These are phyloP conservation scores for Autographa pulchrina DNA, from an alignment of 2,888 invertebrate species.

Conservation along the genomic window DNA sequence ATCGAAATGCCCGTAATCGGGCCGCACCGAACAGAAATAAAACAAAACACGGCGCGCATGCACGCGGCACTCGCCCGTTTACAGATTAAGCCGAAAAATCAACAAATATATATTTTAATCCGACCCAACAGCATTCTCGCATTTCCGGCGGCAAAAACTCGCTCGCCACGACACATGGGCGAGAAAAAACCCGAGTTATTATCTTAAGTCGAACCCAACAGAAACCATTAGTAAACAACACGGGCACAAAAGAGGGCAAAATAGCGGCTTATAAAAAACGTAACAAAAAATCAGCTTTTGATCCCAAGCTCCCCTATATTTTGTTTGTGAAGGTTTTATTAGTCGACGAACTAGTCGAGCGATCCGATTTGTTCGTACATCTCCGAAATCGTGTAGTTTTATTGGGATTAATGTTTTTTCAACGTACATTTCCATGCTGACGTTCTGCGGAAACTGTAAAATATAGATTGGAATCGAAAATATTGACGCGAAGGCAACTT, in stretches of 20 bases:
- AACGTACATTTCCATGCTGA: slow-evolving; percentile 34
- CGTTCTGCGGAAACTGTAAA: slow-evolving; percentile 21
- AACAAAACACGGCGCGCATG: slow-evolving; percentile 68
- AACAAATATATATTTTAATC: slow-evolving; percentile 87
- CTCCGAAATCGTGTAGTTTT: slow-evolving; percentile 55
- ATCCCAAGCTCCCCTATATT: slow-evolving; percentile 84
- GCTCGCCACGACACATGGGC: slow-evolving; percentile 82
- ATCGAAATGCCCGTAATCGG: slow-evolving; percentile 70
- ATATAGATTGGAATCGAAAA: not conserved
- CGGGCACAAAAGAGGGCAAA: slow-evolving; percentile 88
- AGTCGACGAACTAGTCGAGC: slow-evolving; percentile 81
- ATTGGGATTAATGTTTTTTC: slow-evolving; percentile 52
- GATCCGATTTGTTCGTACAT: slow-evolving; percentile 69
- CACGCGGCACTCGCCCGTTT: slow-evolving; percentile 71
- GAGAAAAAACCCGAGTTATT: slow-evolving; percentile 88
- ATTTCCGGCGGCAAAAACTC: slow-evolving; percentile 87
- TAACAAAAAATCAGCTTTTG: slow-evolving; percentile 88
- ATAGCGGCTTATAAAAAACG: slow-evolving; percentile 86
- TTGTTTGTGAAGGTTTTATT: slow-evolving; percentile 86
- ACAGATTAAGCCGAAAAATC: slow-evolving; percentile 85
- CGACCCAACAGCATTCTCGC: slow-evolving; percentile 83
- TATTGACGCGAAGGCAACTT: not conserved
- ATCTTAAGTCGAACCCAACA: slow-evolving; percentile 89
- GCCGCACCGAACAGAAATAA: slow-evolving; percentile 67
- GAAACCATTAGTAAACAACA: slow-evolving; percentile 90